phyloP scores from a whole-genome alignment of 2,888 invertebrate genomes.

The Andrena haemorrhoa region DNA sequence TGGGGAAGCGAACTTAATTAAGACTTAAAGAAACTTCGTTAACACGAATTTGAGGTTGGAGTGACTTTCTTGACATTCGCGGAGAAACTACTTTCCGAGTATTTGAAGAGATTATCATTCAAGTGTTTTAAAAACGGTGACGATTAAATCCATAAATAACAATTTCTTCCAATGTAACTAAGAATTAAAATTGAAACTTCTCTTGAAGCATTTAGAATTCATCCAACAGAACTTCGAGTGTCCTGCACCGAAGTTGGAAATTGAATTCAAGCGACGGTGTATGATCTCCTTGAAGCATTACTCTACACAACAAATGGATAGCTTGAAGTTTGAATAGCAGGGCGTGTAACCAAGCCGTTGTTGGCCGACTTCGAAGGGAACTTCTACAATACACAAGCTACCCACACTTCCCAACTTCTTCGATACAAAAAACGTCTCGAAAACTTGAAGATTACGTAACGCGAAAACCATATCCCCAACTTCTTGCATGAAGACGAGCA shows the following conservation, averaged over 20 bases:
- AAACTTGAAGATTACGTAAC: not conserved
- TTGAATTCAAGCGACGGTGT: slow-evolving; percentile 7
- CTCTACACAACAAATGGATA: slow-evolving; percentile 12
- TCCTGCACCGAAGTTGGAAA: not conserved
- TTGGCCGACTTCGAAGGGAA: too few species aligned
- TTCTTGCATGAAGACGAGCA: not conserved
- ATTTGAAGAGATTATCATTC: not conserved
- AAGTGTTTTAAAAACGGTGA: not conserved
- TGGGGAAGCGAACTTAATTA: not conserved
- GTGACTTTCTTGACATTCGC: not conserved
- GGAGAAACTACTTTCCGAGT: not conserved
- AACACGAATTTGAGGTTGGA: not conserved
- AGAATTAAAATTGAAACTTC: not conserved
- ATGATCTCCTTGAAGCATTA: slow-evolving; percentile 21
- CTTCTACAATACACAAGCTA: too few species aligned
- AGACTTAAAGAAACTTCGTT: not conserved
- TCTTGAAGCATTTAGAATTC: not conserved
- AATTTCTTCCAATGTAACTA: too few species aligned
- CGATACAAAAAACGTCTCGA: slow-evolving; percentile 20
- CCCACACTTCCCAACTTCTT: slow-evolving; percentile 6
- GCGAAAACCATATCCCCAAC: not conserved
- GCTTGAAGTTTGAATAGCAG: slow-evolving; percentile 19
- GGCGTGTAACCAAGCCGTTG: not conserved
- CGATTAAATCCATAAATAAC: not conserved
- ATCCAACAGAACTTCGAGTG: not conserved